phyloP scores from a whole-genome alignment of 2,113 vertebrate genomes.

The Hemibagrus wyckioides region DNA sequence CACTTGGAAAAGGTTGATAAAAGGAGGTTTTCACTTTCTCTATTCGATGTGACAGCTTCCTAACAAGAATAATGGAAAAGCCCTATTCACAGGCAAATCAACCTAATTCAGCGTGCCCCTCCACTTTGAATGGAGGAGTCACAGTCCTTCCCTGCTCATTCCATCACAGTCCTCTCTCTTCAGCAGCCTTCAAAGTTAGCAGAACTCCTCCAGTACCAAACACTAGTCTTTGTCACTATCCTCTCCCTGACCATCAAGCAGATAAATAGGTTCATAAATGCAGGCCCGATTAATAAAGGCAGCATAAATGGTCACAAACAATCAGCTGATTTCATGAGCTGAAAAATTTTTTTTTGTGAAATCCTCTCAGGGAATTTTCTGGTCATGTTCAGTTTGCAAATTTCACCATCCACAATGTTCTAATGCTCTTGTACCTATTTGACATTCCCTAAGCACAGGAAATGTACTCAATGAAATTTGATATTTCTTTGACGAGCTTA shows the following conservation, averaged over 20 bases:
- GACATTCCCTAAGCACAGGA: conserved; percentile 46
- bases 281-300: conserved; percentile 65
- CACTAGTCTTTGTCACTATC: conserved; percentile 70
- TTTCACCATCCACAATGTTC: conserved; percentile 22
- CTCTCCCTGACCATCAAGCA: conserved; percentile 63
- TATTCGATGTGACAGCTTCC: conserved; percentile 99
- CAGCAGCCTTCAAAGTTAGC: conserved; percentile 89
- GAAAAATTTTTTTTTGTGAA: not conserved
- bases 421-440: conserved; percentile 41
- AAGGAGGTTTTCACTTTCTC: conserved; percentile 96
- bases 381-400: not conserved
- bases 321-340: conserved; percentile 64
- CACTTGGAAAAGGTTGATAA: conserved; percentile 97
- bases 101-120: conserved; percentile 99
- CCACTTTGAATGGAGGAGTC: conserved; percentile 89
- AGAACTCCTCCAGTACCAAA: conserved; percentile 77
- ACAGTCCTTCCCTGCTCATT: conserved; percentile 93
- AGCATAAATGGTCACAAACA: conserved; percentile 53
- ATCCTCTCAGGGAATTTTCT: conserved; percentile 29
- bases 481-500: conserved; percentile 47
- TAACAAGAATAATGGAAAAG: conserved; percentile 99
- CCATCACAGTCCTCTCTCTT: conserved; percentile 90
- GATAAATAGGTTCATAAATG: conserved; percentile 71
- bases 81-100: conserved; percentile 99
- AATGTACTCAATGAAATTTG: conserved; percentile 46